Conservation (phyloP, 2,113 vertebrate species). For the Leiothrix lutea region DNA sequence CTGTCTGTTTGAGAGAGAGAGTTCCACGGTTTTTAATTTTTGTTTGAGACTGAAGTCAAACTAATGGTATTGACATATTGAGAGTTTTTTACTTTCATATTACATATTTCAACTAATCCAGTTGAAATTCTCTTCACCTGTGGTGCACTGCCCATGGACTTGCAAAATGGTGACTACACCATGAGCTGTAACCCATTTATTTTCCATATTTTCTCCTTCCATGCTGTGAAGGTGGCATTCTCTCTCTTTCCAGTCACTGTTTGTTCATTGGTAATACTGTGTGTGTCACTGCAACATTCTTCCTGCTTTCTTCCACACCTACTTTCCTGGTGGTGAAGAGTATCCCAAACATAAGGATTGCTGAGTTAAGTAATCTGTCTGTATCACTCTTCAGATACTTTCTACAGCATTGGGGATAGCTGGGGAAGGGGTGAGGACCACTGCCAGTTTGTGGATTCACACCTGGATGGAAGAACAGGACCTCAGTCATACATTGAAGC, state of each 20-base stretch:
- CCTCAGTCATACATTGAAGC: slow-evolving; percentile 81
- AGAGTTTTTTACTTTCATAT: neutral
- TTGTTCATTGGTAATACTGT: neutral
- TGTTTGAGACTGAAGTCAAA: neutral
- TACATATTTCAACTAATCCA: neutral
- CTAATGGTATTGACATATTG: neutral
- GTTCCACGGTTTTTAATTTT: neutral
- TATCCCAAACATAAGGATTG: neutral
- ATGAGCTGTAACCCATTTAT: neutral
- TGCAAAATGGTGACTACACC: neutral
- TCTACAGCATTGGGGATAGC: slow-evolving; percentile 94
- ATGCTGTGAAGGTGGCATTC: neutral
- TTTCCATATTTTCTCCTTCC: neutral
- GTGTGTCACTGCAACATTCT: neutral
- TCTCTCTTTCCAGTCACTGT: neutral
- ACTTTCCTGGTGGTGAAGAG: neutral
- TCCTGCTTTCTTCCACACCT: neutral
- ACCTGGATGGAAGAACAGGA: slow-evolving; percentile 92
- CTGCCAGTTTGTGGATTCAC: slow-evolving; percentile 98
- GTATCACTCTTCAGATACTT: slow-evolving; percentile 79
- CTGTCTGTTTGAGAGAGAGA: neutral
- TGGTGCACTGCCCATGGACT: neutral
- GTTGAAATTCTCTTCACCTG: neutral
- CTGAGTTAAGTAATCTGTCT: neutral
- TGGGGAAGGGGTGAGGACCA: slow-evolving; percentile 95